Evolutionary conservation across 2,113 vertebrate species (phyloP), one percentile per base, ranked within the genome.

Genomic region (Rhinichthys klamathensis): DNA sequence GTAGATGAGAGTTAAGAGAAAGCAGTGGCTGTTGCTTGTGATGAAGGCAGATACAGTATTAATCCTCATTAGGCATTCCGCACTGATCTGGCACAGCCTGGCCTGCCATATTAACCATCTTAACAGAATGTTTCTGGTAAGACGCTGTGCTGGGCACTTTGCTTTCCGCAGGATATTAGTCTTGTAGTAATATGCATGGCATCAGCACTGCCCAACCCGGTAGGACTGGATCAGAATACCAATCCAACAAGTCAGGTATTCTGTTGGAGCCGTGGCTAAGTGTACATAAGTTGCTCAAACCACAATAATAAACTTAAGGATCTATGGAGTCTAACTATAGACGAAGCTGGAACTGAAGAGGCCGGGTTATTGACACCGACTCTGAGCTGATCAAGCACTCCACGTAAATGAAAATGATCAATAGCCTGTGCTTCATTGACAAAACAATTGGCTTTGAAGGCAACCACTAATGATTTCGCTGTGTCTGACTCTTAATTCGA

Each of bases 51-150:
- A 91, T 90, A n/a, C n/a, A n/a, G n/a, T n/a, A 93, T 92, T 90
- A 92, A 93, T 92, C 91, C 90, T 92, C 85, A 93, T 92, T 89
- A 92, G 87, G 89, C 51, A 25, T 70, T 76, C 67, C 49, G 82
- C 75, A 70, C 61, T 56, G 30, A 25, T 32, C 87, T 85, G 82
- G 76, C 76, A 74, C 32, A 79, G 65, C 32, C 18, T 1, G 74
- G 56, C 38, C 82, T 77, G 70, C 58, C 76, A 79, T 38, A 49
- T 84, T 61, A 70, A 77, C 65, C 76, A 85, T 77, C 10, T 73
- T 61, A 30, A 74, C 38, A 54, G 32, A 75, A 82, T 69, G 78
- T 70, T 84, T 81, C 35, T 86, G 63, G 61, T 61, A 61, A 56
- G 35, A 30, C 3, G 54, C 61, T 13, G 13, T 12, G 67, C 78